Evolutionary conservation across 2,888 invertebrate genomes (phyloP).

Genomic region (Cheilosia pagana): DNA sequence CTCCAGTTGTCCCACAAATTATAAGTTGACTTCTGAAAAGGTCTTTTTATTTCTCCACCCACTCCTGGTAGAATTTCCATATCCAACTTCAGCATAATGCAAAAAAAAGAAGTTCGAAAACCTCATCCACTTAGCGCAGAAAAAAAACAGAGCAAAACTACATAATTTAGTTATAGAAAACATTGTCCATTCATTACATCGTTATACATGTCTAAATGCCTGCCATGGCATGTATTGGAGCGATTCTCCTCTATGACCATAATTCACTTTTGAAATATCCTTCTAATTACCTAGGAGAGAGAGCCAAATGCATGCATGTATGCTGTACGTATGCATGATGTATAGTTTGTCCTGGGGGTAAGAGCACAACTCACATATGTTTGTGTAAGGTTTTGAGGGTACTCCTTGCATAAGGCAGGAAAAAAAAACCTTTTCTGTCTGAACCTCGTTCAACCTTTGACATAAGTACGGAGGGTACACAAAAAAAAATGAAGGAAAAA

Average conservation of each 20-base stretch:
- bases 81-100: too few species aligned
- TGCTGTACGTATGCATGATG: background rate
- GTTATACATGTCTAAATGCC: constrained; percentile 1
- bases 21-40: too few species aligned
- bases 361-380: background rate
- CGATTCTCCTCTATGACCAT: constrained; percentile 26
- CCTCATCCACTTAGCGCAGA: constrained; percentile 3
- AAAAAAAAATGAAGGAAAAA: background rate
- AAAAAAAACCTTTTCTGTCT: background rate
- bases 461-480: background rate
- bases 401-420: background rate
- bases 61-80: too few species aligned
- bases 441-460: constrained; percentile 9
- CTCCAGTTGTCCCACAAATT: too few species aligned
- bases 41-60: too few species aligned
- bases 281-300: constrained; percentile 42
- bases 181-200: constrained; percentile 35
- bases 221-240: constrained; percentile 1
- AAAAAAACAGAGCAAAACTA: background rate
- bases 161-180: constrained; percentile 16
- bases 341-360: background rate
- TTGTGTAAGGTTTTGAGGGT: constrained; percentile 8
- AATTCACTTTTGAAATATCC: constrained; percentile 56
- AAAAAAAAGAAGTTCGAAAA: constrained; percentile 2
- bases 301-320: background rate